phyloP scores from a whole-genome alignment of 1,140 invertebrate genomes.

The Listronotus oregonensis region DNA sequence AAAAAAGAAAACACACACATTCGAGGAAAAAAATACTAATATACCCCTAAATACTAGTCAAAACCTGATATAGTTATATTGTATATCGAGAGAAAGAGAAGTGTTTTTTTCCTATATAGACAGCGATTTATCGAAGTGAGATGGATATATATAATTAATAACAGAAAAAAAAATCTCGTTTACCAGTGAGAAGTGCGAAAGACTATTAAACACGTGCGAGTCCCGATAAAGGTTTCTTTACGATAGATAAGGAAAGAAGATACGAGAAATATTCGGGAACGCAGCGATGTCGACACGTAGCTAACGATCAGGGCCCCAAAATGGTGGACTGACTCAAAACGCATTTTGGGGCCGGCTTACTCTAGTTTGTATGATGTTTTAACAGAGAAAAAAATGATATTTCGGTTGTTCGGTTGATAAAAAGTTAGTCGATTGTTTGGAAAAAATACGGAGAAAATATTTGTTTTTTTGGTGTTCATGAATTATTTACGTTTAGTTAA shows the following conservation, averaged over 20 bases:
- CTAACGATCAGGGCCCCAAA: not conserved
- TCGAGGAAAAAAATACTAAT: constrained; percentile 3
- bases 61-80: constrained; percentile 1
- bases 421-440: too few relatives aligned
- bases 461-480: too few relatives aligned
- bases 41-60: constrained; percentile 7
- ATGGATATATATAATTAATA: not conserved
- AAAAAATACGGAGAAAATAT: too few relatives aligned
- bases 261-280: not conserved
- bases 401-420: too few relatives aligned
- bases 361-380: too few relatives aligned
- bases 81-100: not conserved
- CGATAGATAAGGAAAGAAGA: too few relatives aligned
- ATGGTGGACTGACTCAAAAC: not conserved
- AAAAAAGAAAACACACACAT: constrained; percentile 6
- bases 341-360: too few relatives aligned
- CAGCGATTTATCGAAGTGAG: not conserved
- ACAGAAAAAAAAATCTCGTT: not conserved
- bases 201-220: too few relatives aligned
- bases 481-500: too few relatives aligned
- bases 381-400: too few relatives aligned
- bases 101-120: not conserved
- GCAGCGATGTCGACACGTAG: not conserved
- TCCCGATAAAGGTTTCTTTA: too few relatives aligned
- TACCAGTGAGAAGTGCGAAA: too few relatives aligned